Percentiles rank a stretch among this genome's conserved stretches.
Conservation (phyloP, 37 sponge, comb jelly and placozoan genomes). For the Diacarnus erythraeanus region DNA sequence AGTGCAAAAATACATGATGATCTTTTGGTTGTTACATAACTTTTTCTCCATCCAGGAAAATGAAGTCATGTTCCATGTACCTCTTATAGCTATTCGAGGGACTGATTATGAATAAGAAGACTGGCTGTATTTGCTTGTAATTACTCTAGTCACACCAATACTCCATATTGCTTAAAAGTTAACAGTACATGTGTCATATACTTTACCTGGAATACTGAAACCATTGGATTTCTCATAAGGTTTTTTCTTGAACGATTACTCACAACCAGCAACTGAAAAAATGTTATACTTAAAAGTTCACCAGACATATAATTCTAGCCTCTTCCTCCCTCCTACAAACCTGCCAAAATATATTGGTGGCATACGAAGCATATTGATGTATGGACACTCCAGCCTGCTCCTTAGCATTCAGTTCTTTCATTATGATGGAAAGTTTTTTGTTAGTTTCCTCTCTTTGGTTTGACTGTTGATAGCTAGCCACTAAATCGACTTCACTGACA, state of each 20-base stretch:
- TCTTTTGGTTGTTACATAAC: too few relatives aligned
- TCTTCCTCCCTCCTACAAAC: slow-evolving; percentile 7
- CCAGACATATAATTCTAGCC: background rate
- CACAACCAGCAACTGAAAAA: slow-evolving; percentile 40
- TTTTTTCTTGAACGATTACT: slow-evolving; percentile 26
- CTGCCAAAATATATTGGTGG: slow-evolving; percentile 65
- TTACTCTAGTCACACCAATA: too few relatives aligned
- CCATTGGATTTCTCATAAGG: slow-evolving; percentile 50
- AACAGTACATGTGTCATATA: background rate
- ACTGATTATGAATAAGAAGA: too few relatives aligned
- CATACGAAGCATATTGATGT: slow-evolving; percentile 34
- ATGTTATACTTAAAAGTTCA: too few relatives aligned
- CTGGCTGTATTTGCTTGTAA: too few relatives aligned
- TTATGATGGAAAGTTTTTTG: slow-evolving; percentile 11
- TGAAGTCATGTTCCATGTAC: too few relatives aligned
- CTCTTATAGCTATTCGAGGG: too few relatives aligned
- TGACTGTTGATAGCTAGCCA: slow-evolving; percentile 15
- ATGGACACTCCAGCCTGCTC: background rate
- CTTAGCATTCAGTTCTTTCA: background rate
- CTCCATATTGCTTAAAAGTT: too few relatives aligned
- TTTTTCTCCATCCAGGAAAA: too few relatives aligned
- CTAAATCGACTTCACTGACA: slow-evolving; percentile 18
- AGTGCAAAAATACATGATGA: too few relatives aligned
- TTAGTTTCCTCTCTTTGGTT: background rate
- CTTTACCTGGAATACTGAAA: slow-evolving; percentile 53